Evolutionary conservation across 2,797 vertebrate species (phyloP).

Genomic region (Lepilemur septentrionalis): DNA sequence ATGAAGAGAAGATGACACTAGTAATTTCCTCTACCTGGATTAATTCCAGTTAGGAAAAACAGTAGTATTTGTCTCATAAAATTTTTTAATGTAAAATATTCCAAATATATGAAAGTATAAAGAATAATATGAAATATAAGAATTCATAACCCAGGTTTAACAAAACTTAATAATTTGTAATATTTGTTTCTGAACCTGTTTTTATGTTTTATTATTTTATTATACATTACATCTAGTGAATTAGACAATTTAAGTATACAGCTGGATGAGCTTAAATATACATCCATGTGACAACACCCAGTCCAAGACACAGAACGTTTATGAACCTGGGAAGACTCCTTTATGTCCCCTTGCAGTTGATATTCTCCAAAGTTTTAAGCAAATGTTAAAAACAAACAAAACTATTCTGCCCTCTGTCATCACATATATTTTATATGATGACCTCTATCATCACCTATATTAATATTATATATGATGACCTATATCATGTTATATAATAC

Average conservation of each 20-base stretch:
- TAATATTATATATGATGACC: not conserved
- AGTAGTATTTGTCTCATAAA: not conserved
- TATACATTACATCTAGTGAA: not conserved
- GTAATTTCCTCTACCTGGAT: not conserved
- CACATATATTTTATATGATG: not conserved
- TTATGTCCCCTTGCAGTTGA: not conserved
- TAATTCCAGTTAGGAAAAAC: slow-evolving; percentile 22
- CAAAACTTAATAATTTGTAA: slow-evolving; percentile 25
- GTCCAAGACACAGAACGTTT: not conserved
- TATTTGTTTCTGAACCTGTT: slow-evolving; percentile 5
- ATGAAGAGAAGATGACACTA: not conserved
- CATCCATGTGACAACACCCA: not conserved
- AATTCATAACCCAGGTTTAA: not conserved
- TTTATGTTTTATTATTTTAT: not conserved
- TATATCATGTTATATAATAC: not conserved
- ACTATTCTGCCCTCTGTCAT: not conserved
- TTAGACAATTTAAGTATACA: not conserved
- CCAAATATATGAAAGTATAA: not conserved
- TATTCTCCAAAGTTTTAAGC: not conserved
- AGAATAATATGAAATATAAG: not conserved
- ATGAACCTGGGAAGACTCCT: not conserved
- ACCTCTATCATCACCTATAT: not conserved
- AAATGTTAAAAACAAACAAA: slow-evolving; percentile 18
- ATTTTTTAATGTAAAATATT: slow-evolving; percentile 15
- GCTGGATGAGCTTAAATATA: not conserved